Conservation (phyloP, 2,888 invertebrate species). For the Pollenia angustigena region DNA sequence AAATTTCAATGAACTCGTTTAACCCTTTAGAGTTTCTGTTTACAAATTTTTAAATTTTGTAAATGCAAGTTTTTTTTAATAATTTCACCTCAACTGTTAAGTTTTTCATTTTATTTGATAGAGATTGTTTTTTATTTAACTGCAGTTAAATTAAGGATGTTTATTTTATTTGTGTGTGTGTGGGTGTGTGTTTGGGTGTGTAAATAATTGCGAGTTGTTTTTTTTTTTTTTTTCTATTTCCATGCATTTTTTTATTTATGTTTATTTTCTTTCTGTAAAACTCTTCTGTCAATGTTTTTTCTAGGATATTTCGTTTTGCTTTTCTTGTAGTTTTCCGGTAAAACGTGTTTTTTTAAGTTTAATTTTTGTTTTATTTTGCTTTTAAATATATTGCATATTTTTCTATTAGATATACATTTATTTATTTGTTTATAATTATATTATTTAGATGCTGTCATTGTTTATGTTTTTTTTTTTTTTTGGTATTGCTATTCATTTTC, state of each 20-base stretch:
- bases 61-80: neutral
- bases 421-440: slow-evolving; percentile 49
- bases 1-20: no score
- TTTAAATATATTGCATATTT: slow-evolving; percentile 53
- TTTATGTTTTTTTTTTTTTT: slow-evolving; percentile 24
- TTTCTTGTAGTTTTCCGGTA: slow-evolving; percentile 35
- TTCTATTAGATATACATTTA: slow-evolving; percentile 61
- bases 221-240: slow-evolving; percentile 28
- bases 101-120: neutral
- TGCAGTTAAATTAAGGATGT: slow-evolving; percentile 38
- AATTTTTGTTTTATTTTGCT: slow-evolving; percentile 29
- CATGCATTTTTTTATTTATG: neutral
- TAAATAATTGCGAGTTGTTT: slow-evolving; percentile 31
- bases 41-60: neutral
- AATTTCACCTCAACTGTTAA: slow-evolving; percentile 5
- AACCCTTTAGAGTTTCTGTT: neutral
- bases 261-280: slow-evolving; percentile 27
- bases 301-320: slow-evolving; percentile 28
- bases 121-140: slow-evolving; percentile 35
- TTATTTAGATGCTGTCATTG: slow-evolving; percentile 22
- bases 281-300: neutral
- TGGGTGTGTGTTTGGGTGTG: neutral
- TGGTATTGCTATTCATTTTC: slow-evolving; percentile 70
- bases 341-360: slow-evolving; percentile 22
- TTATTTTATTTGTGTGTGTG: slow-evolving; percentile 23